Base-by-base conservation (phyloP, 2,888 invertebrate species). In the Idaea straminata region DNA sequence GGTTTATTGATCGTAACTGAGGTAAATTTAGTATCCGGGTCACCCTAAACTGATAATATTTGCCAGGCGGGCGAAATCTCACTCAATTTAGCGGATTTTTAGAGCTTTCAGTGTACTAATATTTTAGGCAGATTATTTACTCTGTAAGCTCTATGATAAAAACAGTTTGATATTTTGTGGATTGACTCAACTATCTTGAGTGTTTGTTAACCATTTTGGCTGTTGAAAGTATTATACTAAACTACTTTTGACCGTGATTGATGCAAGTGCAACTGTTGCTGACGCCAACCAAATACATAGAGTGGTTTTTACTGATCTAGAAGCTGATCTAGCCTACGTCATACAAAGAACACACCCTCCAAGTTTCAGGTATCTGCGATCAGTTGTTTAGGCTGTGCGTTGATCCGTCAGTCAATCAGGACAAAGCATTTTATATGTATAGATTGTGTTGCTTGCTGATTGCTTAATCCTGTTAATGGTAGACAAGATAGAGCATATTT, bases 1-100 rank as follows among this genome's bases (percentile, higher is more conserved):
- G 47, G 47, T 47, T 47, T 47, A 47, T 47, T 47, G 47, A 47
- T 47, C 47, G 47, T 47, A 7, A 47, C 47, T 47, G 47, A 47
- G 47, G 47, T 47, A 47, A 47, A 47, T 47, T 47, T 47, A 47
- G 47, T 47, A 47, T 47, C 47, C 47, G 47, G 47, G 47, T 47
- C 47, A 47, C 47, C 47, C 47, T 47, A 47, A 47, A 47, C 47
- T 47, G 47, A 47, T 47, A 47, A 47, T 47, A 10, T 13, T 47
- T 47, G 47, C 47, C 47, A 47, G 7, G 47, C 47, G 47, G 13
- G 47, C 7, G 13, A 47, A 47, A 47, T 47, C 47, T 47, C 10
- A 47, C 47, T 47, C 47, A 47, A 47, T 47, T 47, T 47, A 3
- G 47, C 3, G 47, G 47, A 47, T 47, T 47, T 36, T 7, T 47